Percentiles rank a stretch among this genome's conserved stretches.
phyloP scores from a whole-genome alignment of 1,140 invertebrate species.

The Nasonia giraulti region DNA sequence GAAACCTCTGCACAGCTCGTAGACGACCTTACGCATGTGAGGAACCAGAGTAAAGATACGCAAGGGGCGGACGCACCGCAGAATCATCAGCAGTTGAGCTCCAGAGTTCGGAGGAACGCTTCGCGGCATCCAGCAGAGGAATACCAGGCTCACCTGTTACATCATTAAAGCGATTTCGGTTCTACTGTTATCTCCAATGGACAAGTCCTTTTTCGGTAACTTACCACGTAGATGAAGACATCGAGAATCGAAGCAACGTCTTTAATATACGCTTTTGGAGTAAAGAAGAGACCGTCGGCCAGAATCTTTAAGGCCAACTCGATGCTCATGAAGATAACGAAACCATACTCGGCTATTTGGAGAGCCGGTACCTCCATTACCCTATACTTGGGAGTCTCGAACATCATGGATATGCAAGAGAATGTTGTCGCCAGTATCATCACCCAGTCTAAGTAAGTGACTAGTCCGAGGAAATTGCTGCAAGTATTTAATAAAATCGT shows the following conservation, averaged over 20 bases:
- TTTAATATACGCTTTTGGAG: constrained; percentile 98
- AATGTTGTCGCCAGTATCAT: constrained; percentile 99
- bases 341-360: constrained; percentile 97
- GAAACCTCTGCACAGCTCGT: constrained; percentile 98
- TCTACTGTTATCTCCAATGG: neutral
- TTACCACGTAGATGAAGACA: constrained; percentile 97
- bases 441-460: constrained; percentile 99
- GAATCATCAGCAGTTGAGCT: constrained; percentile 96
- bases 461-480: constrained; percentile 96
- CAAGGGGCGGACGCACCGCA: constrained; percentile 95
- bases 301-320: constrained; percentile 96
- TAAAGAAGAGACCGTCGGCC: constrained; percentile 98
- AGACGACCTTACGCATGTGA: constrained; percentile 99
- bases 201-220: constrained; percentile 50
- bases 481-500: constrained; percentile 34
- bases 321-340: constrained; percentile 98
- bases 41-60: constrained; percentile 98
- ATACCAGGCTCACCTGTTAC: constrained; percentile 90
- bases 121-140: constrained; percentile 96
- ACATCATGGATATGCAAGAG: constrained; percentile 99
- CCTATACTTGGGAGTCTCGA: constrained; percentile 93
- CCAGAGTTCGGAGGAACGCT: constrained; percentile 93
- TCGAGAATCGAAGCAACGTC: constrained; percentile 97
- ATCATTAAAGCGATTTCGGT: constrained; percentile 18
- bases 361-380: constrained; percentile 89